Evolutionary conservation across 2,888 invertebrate species (phyloP).

Genomic region (Agriopis aurantiaria): DNA sequence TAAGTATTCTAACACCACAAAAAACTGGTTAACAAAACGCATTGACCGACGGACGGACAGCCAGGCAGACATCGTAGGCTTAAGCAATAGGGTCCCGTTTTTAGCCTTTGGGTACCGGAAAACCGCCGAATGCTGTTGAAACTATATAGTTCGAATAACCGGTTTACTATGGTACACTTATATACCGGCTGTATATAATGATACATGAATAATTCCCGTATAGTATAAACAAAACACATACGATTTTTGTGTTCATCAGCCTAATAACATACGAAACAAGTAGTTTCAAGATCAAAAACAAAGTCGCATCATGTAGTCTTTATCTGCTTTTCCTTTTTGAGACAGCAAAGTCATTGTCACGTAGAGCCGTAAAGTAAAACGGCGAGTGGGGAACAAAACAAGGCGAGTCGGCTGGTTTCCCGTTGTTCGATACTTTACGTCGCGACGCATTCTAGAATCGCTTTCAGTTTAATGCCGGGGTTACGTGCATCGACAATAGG

Average conservation of each 20-base stretch:
- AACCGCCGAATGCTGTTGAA: no score
- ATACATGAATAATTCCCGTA: no score
- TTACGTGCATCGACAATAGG: conserved; percentile 78
- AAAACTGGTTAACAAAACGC: no score
- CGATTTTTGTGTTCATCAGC: not conserved
- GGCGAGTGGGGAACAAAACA: conserved; percentile 46
- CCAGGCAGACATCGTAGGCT: no score
- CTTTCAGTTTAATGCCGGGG: conserved; percentile 75
- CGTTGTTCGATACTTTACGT: conserved; percentile 58
- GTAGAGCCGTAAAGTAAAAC: conserved; percentile 54
- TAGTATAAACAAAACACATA: not conserved
- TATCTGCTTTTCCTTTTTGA: conserved; percentile 45
- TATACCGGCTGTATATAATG: no score
- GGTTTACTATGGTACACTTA: no score
- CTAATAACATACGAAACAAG: not conserved
- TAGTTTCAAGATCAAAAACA: not conserved
- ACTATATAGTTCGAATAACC: no score
- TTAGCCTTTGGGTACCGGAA: no score
- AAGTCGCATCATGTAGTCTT: conserved; percentile 19
- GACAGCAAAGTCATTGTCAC: conserved; percentile 56
- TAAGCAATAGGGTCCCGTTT: no score
- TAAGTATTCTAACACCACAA: no score
- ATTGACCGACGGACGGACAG: no score
- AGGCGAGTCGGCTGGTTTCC: conserved; percentile 49
- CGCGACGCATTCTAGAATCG: conserved; percentile 73